These are phyloP conservation scores for Rallus limicola DNA, from an alignment of 2,113 vertebrate genomes.

Conservation along the genomic window DNA sequence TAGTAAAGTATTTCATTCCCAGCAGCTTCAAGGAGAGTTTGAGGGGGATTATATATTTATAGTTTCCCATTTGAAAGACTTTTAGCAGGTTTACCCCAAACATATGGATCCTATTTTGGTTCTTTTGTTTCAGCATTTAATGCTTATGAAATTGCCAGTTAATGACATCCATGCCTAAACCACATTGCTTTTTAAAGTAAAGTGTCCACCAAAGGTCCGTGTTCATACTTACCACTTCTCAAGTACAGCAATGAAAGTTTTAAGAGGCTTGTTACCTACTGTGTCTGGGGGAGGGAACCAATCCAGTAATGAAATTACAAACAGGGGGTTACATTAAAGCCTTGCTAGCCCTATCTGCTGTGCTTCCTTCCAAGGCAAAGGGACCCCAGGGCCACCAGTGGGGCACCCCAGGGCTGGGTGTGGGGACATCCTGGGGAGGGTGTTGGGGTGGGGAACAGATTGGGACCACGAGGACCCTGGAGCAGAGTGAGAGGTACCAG, in stretches of 20 bases:
- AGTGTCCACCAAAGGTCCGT: background rate
- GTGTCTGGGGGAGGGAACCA: background rate
- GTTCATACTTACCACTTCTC: constrained; percentile 37
- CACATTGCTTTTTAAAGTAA: constrained; percentile 23
- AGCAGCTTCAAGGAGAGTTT: background rate
- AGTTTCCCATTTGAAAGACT: constrained; percentile 52
- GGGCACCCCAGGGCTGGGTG: background rate
- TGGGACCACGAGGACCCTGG: background rate
- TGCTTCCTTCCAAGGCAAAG: background rate
- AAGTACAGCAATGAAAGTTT: constrained; percentile 12
- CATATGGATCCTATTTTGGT: constrained; percentile 65
- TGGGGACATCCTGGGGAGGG: no score
- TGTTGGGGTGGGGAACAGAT: rapidly evolving
- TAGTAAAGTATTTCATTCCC: background rate
- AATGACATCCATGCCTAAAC: constrained; percentile 69
- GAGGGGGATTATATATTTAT: constrained; percentile 51
- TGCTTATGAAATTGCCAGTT: constrained; percentile 63
- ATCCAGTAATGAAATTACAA: background rate
- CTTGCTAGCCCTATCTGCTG: background rate
- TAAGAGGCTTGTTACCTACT: constrained; percentile 25
- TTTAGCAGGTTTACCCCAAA: constrained; percentile 51
- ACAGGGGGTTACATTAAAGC: background rate
- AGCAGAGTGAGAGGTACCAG: background rate
- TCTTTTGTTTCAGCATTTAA: constrained; percentile 68
- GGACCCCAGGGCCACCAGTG: rapidly evolving